Evolutionary conservation across 1,140 invertebrate genomes (phyloP), one percentile per base, ranked within the genome.

Genomic region (Carposina sasakii): DNA sequence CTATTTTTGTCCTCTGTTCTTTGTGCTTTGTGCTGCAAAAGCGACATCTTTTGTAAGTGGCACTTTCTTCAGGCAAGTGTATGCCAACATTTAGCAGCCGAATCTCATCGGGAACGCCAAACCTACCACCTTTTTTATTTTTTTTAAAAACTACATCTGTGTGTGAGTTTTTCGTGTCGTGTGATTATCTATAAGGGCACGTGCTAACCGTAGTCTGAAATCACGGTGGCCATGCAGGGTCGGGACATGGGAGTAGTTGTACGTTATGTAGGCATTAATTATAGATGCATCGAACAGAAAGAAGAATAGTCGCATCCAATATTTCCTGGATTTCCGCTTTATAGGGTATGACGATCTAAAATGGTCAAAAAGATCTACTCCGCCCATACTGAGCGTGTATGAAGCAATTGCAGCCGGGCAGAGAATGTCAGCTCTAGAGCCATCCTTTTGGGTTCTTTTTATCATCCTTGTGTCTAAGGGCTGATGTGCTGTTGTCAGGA

Each of bases 341-440:
- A 64, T 53, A 10, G 49, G 23, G 15, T 64, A 64, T 2, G 61
- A 60, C 13, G 22, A 26, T 21, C 58, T 31, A 16, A 42, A 61
- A 33, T 65, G 58, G 44, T 61, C 58, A 41, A 65, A 61, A 15
- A 47, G 44, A 40, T 65, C 62, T n/a, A 57, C 58, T 15, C 61
- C 54, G 3, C 54, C 61, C 52, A 60, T 60, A 17, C 16, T 41
- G 12, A n/a, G 6, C 5, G 40, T 42, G 15, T 42, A 42, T 1
- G 4, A 2, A 8, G 22, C 36, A 48, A 40, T 48, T n/a, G n/a
- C n/a, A n/a, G n/a, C n/a, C n/a, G n/a, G n/a, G n/a, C n/a, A n/a
- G n/a, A n/a, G n/a, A n/a, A n/a, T n/a, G n/a, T n/a, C n/a, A n/a
- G n/a, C n/a, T n/a, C n/a, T n/a, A n/a, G n/a, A n/a, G n/a, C n/a